phyloP scores from a whole-genome alignment of 2,797 vertebrate species.

The Anguilla marmorata region DNA sequence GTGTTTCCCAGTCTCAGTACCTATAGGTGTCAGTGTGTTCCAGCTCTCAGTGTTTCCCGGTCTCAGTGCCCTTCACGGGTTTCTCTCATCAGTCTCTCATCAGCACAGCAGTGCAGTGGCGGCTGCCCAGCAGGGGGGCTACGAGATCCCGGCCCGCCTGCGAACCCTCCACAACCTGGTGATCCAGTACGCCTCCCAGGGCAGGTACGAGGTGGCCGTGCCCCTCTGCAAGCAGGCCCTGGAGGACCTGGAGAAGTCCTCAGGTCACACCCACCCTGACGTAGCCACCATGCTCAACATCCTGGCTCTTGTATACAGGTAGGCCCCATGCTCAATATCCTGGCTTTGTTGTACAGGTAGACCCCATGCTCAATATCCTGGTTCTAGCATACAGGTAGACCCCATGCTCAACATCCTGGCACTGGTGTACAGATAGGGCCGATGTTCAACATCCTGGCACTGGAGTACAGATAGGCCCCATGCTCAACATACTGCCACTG shows the following conservation, averaged over 20 bases:
- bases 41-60: background rate
- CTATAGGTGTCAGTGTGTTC: background rate
- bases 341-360: conserved; percentile 41
- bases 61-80: conserved; percentile 3
- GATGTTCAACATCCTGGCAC: conserved; percentile 41
- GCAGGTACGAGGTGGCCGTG: conserved; percentile 86
- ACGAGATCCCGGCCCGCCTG: conserved; percentile 85
- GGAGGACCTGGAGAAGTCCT: conserved; percentile 88
- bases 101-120: conserved; percentile 65
- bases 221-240: conserved; percentile 88
- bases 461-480: conserved; percentile 72
- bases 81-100: conserved; percentile 61
- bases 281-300: conserved; percentile 92
- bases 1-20: background rate
- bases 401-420: conserved; percentile 91
- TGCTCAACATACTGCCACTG: conserved; percentile 87
- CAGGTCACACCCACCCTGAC: conserved; percentile 85
- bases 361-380: conserved; percentile 42
- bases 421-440: conserved; percentile 77
- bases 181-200: conserved; percentile 87
- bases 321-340: conserved; percentile 42
- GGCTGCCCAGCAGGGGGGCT: conserved; percentile 82
- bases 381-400: conserved; percentile 63
- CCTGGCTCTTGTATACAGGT: conserved; percentile 84
- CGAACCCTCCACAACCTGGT: conserved; percentile 87